A percentile compares a stretch with the other conserved stretches of the same genome.
Conservation (phyloP, 2,797 vertebrate species). For the Holocentrus rufus region DNA sequence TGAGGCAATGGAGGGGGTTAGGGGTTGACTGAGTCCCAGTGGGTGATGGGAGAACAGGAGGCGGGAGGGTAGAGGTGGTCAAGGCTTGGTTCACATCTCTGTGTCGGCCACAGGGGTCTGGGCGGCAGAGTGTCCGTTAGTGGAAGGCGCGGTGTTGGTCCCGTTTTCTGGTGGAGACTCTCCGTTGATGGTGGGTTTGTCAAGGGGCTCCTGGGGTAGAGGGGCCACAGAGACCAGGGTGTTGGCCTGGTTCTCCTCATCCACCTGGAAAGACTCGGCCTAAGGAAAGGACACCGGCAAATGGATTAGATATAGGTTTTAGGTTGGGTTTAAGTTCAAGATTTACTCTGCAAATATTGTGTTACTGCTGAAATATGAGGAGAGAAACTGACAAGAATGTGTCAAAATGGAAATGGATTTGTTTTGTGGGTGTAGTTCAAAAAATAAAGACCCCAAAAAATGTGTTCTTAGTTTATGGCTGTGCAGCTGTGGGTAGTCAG, state of each 20-base stretch:
- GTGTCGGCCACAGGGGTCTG: slow-evolving; percentile 88
- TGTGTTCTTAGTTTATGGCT: slow-evolving; percentile 53
- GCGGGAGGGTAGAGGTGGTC: not conserved
- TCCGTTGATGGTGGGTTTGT: slow-evolving; percentile 87
- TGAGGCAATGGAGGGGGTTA: slow-evolving; percentile 46
- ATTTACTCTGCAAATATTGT: not conserved
- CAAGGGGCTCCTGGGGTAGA: slow-evolving; percentile 82
- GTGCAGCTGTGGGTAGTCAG: slow-evolving; percentile 48
- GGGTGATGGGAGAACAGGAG: slow-evolving; percentile 30
- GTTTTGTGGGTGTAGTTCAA: slow-evolving; percentile 33
- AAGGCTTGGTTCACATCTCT: slow-evolving; percentile 85
- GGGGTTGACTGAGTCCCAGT: slow-evolving; percentile 39
- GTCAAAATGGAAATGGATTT: slow-evolving; percentile 25
- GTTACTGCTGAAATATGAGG: slow-evolving; percentile 37
- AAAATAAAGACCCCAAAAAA: slow-evolving; percentile 20
- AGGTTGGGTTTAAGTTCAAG: not conserved
- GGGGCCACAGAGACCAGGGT: slow-evolving; percentile 87
- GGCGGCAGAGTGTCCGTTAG: slow-evolving; percentile 87
- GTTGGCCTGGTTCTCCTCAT: slow-evolving; percentile 91
- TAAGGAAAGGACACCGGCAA: slow-evolving; percentile 58
- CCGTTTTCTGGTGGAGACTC: slow-evolving; percentile 89
- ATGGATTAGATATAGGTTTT: not conserved
- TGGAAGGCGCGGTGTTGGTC: slow-evolving; percentile 79
- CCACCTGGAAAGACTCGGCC: slow-evolving; percentile 91
- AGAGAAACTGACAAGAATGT: slow-evolving; percentile 20